phyloP scores from a whole-genome alignment of 2,797 vertebrate genomes.

The Phrynocephalus guinanensis region DNA sequence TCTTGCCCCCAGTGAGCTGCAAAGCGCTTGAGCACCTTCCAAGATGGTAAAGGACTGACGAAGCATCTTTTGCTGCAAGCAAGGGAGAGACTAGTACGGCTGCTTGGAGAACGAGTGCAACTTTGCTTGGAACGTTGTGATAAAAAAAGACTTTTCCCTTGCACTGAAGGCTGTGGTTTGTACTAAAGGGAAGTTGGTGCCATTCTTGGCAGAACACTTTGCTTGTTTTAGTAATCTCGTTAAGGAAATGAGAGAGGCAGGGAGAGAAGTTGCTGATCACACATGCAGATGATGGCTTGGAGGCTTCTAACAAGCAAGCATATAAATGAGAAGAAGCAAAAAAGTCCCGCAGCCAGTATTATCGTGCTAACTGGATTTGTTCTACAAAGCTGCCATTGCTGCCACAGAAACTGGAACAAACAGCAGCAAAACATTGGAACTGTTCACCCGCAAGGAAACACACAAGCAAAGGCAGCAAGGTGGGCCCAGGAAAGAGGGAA shows the following conservation, averaged over 20 bases:
- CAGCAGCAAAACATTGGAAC: neutral
- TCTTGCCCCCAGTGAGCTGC: neutral
- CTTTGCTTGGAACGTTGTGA: neutral
- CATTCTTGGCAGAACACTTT: neutral
- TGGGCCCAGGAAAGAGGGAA: slow-evolving; percentile 9
- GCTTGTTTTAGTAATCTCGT: slow-evolving; percentile 29
- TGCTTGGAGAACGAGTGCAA: neutral
- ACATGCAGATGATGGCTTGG: neutral
- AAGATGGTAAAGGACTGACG: neutral
- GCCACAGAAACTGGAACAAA: slow-evolving; percentile 26
- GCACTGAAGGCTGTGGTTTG: slow-evolving; percentile 4
- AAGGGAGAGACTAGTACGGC: neutral
- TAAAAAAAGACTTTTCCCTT: neutral
- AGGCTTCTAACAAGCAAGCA: neutral
- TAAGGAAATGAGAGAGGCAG: neutral
- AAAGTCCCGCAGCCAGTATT: neutral
- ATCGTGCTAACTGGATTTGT: slow-evolving; percentile 20
- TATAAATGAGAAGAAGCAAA: neutral
- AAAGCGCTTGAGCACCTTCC: neutral
- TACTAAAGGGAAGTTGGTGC: neutral
- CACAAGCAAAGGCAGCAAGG: slow-evolving; percentile 6
- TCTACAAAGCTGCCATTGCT: neutral
- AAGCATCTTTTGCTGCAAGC: neutral
- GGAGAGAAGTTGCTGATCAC: slow-evolving; percentile 1
- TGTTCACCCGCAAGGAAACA: slow-evolving; percentile 15